Base-by-base conservation (phyloP, 1,140 invertebrate species). In the Antheraea pernyi region DNA sequence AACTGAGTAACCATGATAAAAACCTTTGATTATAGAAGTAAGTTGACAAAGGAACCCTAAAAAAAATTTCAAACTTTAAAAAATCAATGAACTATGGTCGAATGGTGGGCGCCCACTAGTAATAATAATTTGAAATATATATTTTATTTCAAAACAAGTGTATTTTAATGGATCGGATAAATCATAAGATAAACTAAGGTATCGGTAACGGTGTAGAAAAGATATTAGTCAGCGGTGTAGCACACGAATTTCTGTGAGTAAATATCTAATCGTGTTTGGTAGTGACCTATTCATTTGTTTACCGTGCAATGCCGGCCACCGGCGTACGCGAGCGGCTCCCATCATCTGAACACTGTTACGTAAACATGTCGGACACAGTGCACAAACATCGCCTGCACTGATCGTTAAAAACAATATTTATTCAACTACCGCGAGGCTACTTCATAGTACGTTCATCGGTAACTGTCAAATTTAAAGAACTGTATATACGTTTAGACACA, bases 321-420 rank as follows among this genome's bases (percentile, higher is more conserved):
- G 63, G 69, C 65, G 63, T 42, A 37, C 30, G 62, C 39, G 19
- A 16, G 53, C 65, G 30, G 53, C 48, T n/a, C 53, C 53, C 19
- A 19, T 70, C 59, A 71, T 81, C 79, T 76, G 73, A 79, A 80
- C 83, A 87, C 85, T 86, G 85, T 89, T 91, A 88, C 89, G 86
- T 87, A 90, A 91, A 91, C 87, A 90, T 89, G 88, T 90, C 77
- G 74, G 72, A 89, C 87, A 89, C 78, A 75, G 79, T 78, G 78
- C 76, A 78, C 84, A 86, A 84, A 86, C 82, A 86, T 67, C 77
- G 78, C 76, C 84, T 80, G 82, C 82, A 85, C 85, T 90, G 88
- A 91, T 91, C 89, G 84, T 84, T 88, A 84, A 86, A 85, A 90
- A 91, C 85, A 91, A 91, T 91, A 89, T 90, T 91, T 88, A 85